Percentiles rank a stretch among this genome's conserved stretches.
Evolutionary conservation across 2,113 vertebrate genomes (phyloP).

Genomic region (Aegithalos caudatus): DNA sequence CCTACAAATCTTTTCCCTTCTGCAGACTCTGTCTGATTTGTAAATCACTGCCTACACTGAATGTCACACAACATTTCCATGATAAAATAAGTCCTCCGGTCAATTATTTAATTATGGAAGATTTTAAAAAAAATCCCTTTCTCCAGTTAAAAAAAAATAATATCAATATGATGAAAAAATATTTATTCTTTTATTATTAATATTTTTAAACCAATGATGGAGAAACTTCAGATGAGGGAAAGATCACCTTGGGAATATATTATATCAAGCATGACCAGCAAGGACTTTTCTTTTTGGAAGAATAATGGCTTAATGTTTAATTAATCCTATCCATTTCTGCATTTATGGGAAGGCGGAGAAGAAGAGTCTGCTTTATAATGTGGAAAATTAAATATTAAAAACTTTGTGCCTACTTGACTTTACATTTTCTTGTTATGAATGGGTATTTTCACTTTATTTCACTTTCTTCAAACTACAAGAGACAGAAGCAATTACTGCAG

Average conservation of each 20-base stretch:
- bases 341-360: constrained; percentile 74
- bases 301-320: constrained; percentile 80
- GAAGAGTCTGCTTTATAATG: constrained; percentile 77
- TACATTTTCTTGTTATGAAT: constrained; percentile 78
- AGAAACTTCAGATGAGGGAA: constrained; percentile 11
- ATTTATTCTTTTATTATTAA: constrained; percentile 31
- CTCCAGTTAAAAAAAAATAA: neutral
- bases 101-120: constrained; percentile 47
- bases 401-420: constrained; percentile 75
- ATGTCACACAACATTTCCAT: constrained; percentile 47
- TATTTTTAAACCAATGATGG: constrained; percentile 31
- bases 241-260: constrained; percentile 71
- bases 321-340: constrained; percentile 79
- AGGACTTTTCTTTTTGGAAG: constrained; percentile 69
- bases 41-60: constrained; percentile 40
- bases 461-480: constrained; percentile 63
- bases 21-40: constrained; percentile 14
- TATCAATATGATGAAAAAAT: neutral
- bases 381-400: constrained; percentile 84
- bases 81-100: constrained; percentile 46
- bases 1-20: neutral
- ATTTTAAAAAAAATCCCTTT: neutral
- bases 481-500: constrained; percentile 66
- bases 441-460: constrained; percentile 72
- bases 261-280: constrained; percentile 64